Base-by-base conservation (phyloP, 2,113 vertebrate genomes). In the Hiodon tergisus region DNA sequence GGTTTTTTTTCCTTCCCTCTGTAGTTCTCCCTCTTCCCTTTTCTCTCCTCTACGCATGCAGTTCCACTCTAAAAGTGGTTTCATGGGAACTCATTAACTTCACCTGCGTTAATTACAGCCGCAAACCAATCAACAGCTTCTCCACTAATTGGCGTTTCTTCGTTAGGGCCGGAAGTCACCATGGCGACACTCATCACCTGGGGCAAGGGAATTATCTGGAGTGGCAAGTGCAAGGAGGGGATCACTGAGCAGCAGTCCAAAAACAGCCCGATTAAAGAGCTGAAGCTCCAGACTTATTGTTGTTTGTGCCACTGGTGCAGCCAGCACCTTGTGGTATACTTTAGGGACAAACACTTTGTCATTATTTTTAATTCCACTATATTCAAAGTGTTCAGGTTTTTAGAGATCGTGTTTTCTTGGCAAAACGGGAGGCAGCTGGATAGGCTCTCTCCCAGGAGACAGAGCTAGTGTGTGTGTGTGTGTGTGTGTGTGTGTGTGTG, bases 61-160 rank as follows among this genome's bases (percentile, higher is more conserved):
- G 4, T 60, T 84, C 7, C 53, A 77, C 84, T 73, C 71, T 14
- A 62, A 60, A 88, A 78, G 92, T 91, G 87, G 94, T 94, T 96
- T 96, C 93, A 93, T 91, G 94, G 95, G 94, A 95, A 92, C 94
- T 95, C 94, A 97, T 98, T 97, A 98, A 94, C 94, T 95, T 97
- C 93, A 97, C 95, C 95, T 96, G 94, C 95, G 96, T 96, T 98
- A 97, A 96, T 98, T 96, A 97, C 93, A 93, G 93, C 92, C 93
- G 94, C 95, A 94, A 96, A 95, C 95, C 95, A 98, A 97, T 97
- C 95, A 97, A 95, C 89, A 89, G 94, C 92, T 94, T 92, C 89
- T 91, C 92, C 91, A 83, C 95, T 98, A 97, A 97, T 97, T 96
- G 95, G 91, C 94, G 94, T 86, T 94, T 94, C 95, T 95, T 94